phyloP scores from a whole-genome alignment of 37 sponge, comb jelly and placozoan species.

The Oopsacas minuta region DNA sequence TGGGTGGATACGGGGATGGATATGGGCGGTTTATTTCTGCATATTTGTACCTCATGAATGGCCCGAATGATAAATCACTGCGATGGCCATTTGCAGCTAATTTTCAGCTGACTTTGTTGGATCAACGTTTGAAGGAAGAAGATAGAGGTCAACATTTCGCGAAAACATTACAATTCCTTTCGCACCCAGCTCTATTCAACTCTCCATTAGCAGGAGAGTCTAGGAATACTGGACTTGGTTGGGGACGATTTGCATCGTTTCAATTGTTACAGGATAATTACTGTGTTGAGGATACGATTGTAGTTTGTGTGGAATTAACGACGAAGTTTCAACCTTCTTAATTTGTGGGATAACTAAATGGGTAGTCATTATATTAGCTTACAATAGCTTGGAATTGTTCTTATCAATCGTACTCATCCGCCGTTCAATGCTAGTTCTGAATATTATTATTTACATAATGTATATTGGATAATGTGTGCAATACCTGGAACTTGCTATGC shows the following conservation, averaged over 20 bases:
- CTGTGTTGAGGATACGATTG: background rate
- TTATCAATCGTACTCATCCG: background rate
- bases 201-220: background rate
- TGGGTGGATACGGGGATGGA: background rate
- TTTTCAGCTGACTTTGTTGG: background rate
- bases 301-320: background rate
- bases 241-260: background rate
- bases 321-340: background rate
- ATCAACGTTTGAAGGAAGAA: background rate
- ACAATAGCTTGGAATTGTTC: background rate
- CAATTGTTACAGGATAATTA: background rate
- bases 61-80: background rate
- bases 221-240: conserved; percentile 3
- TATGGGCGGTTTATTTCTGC: conserved; percentile 7
- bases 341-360: background rate
- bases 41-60: conserved; percentile 8
- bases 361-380: background rate
- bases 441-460: background rate
- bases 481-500: too few species aligned
- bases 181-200: background rate
- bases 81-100: background rate
- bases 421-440: background rate
- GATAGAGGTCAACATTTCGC: background rate
- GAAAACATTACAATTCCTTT: background rate
- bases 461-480: background rate